These are phyloP conservation scores for Nasonia giraulti DNA, from an alignment of 1,140 invertebrate genomes.

Conservation along the genomic window DNA sequence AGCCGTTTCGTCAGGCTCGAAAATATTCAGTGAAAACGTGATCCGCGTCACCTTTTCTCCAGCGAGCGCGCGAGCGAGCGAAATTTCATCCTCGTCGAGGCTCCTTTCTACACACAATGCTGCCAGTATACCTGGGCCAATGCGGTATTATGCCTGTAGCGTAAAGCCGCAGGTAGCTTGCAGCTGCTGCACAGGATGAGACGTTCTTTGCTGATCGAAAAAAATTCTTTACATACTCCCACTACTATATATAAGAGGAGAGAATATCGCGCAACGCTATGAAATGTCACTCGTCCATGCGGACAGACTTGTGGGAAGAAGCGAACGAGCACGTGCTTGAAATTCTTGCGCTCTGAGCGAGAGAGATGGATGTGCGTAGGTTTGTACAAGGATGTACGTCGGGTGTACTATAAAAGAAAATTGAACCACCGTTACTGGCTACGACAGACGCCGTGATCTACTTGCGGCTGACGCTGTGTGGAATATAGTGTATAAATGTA, in stretches of 20 bases:
- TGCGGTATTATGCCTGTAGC: background rate
- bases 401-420: too few species aligned
- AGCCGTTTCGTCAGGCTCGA: too few species aligned
- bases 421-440: background rate
- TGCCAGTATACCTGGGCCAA: background rate
- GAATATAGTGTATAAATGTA: too few species aligned
- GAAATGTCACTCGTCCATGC: background rate
- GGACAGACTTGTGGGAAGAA: background rate
- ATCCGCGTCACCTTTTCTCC: background rate
- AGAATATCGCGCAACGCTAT: background rate
- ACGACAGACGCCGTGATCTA: background rate
- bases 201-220: too few species aligned
- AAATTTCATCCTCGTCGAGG: constrained; percentile 9
- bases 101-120: background rate
- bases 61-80: background rate
- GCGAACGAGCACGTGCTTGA: background rate
- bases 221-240: background rate
- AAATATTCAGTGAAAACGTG: background rate
- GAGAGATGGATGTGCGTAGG: background rate
- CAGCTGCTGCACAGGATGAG: background rate
- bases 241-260: too few species aligned
- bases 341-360: background rate
- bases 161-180: background rate
- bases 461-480: background rate
- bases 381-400: too few species aligned